A percentile compares a stretch with the other conserved stretches of the same genome.
Evolutionary conservation across 2,113 vertebrate species (phyloP).

Genomic region (Ciconia maguari): DNA sequence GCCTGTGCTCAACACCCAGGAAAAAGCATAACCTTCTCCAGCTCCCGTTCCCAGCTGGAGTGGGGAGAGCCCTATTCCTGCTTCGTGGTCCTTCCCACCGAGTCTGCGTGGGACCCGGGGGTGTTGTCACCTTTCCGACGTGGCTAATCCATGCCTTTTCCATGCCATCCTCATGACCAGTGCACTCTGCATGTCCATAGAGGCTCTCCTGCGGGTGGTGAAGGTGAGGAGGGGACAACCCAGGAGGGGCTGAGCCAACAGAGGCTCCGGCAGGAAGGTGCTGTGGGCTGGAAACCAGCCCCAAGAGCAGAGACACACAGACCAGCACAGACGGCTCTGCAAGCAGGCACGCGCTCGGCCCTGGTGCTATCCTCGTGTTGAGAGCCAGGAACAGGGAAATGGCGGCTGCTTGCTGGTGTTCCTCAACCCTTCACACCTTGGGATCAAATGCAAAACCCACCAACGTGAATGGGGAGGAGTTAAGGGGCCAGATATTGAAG

Average conservation of each 20-base stretch:
- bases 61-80: not conserved
- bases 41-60: not conserved
- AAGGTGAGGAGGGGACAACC: too few relatives aligned
- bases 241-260: too few relatives aligned
- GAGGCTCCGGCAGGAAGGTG: too few relatives aligned
- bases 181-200: accelerated
- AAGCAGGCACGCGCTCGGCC: too few relatives aligned
- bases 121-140: not conserved
- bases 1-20: not conserved
- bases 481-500: not conserved
- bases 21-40: not conserved
- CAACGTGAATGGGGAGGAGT: not conserved
- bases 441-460: too few relatives aligned
- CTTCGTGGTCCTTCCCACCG: not conserved
- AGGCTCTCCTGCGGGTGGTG: not conserved
- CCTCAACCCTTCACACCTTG: too few relatives aligned
- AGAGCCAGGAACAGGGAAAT: too few relatives aligned
- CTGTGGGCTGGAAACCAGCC: too few relatives aligned
- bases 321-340: too few relatives aligned
- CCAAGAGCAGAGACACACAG: too few relatives aligned
- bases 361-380: too few relatives aligned
- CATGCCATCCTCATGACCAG: not conserved
- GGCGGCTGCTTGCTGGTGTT: too few relatives aligned
- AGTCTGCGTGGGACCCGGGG: not conserved
- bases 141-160: not conserved